Evolutionary conservation across 2,113 vertebrate genomes (phyloP), one percentile per base, ranked within the genome.

Genomic region (Toxotes chatareus): DNA sequence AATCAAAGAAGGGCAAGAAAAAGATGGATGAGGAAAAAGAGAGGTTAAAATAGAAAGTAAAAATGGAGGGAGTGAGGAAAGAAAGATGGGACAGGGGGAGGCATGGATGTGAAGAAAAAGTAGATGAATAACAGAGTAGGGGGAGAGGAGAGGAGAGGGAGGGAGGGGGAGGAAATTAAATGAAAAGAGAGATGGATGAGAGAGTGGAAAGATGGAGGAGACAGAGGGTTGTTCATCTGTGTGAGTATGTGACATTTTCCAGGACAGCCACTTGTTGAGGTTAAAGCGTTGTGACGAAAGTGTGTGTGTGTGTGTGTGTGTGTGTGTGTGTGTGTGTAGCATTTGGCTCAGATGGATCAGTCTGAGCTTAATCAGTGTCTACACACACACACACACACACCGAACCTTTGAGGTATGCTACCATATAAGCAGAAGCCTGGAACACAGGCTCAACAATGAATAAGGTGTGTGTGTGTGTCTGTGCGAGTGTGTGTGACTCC

Each of bases 341-440:
- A 66, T 76, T 71, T 53, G 56, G 34, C 60, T 67, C 0, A 5
- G 32, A 82, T 44, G 13, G 72, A 80, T 87, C 65, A 76, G 65
- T 73, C n/a, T 76, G 60, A 87, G 76, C 40, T 74, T 83, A 66
- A 76, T 42, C 79, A 82, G 61, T 12, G 46, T 73, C 46, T 38
- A 23, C 74, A 72, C 59, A 79, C 76, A 79, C 49, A 55, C 57
- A 71, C 51, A 55, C 73, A 71, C 36, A 66, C 21, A 40, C 38
- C 4, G 32, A 67, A 47, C n/a, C 38, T 49, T 0, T 47, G 27
- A 78, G 74, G 36, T 77, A 67, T 77, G 78, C 36, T 76, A 62
- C 88, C 86, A 82, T 84, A 88, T 86, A 88, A 83, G 85, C 47
- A 78, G 68, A 87, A 73, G 59, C 12, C 19, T 14, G 64, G 34